phyloP scores from a whole-genome alignment of 2,113 vertebrate species.

The Thunnus maccoyii region DNA sequence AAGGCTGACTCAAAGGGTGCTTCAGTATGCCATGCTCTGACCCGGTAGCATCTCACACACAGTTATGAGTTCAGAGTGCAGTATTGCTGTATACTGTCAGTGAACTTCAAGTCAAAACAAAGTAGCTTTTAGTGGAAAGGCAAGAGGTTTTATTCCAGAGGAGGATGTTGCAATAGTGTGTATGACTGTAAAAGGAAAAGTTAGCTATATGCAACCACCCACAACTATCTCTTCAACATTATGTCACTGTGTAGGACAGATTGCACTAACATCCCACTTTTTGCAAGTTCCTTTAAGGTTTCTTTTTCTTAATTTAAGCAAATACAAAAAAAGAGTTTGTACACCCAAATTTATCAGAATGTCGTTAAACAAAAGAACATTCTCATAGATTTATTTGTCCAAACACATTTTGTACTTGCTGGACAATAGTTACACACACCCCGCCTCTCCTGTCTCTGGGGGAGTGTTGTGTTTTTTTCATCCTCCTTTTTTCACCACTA shows the following conservation, averaged over 20 bases:
- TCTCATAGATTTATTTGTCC: no score
- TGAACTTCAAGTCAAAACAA: constrained; percentile 26
- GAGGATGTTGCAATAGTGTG: constrained; percentile 19
- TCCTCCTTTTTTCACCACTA: neutral
- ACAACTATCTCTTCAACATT: neutral
- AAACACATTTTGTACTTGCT: neutral
- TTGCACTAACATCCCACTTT: no score
- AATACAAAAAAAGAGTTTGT: neutral
- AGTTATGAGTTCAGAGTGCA: constrained; percentile 36
- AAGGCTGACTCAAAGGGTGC: constrained; percentile 30
- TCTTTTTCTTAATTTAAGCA: constrained; percentile 1
- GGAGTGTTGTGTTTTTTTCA: neutral
- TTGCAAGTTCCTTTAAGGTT: neutral
- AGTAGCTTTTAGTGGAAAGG: constrained; percentile 1
- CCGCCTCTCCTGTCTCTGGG: neutral
- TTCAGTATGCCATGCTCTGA: neutral
- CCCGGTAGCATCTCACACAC: neutral
- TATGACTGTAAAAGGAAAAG: constrained; percentile 11
- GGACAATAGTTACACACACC: neutral
- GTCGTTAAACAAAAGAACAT: no score
- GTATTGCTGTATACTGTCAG: neutral
- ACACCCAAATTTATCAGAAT: constrained; percentile 21
- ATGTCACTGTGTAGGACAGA: no score
- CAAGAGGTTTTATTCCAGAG: neutral
- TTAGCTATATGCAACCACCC: constrained; percentile 22